phyloP scores from a whole-genome alignment of 2,797 vertebrate species.

The Crossoptilon crossoptilon region DNA sequence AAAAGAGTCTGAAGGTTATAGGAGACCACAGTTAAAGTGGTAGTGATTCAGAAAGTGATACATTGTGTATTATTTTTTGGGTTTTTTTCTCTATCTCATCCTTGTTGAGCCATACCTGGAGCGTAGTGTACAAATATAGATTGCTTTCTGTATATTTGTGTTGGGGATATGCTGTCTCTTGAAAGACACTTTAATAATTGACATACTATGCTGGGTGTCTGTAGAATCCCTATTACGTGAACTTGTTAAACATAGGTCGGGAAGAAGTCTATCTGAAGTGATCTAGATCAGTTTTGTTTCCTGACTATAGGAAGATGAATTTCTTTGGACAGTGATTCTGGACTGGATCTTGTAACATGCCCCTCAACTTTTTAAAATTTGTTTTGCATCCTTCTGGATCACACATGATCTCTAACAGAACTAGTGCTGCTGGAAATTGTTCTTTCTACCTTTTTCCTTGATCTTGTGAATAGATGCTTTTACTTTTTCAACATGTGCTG shows the following conservation, averaged over 20 bases:
- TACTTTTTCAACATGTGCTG: neutral
- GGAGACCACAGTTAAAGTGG: neutral
- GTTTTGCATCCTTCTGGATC: neutral
- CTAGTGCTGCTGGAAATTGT: neutral
- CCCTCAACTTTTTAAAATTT: rapidly evolving
- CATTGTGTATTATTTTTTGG: neutral
- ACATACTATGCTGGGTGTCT: neutral
- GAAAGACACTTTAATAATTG: neutral
- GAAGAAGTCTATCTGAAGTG: neutral
- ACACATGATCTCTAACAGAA: neutral
- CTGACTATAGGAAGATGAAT: neutral
- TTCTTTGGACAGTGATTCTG: neutral
- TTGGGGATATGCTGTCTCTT: neutral
- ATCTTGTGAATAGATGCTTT: rapidly evolving
- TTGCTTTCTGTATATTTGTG: neutral
- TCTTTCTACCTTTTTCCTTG: neutral
- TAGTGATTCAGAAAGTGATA: neutral
- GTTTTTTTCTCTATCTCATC: neutral
- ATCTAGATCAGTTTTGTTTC: neutral
- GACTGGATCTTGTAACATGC: neutral
- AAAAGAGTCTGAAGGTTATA: neutral
- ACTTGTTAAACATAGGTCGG: neutral
- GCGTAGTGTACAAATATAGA: neutral
- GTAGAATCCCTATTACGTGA: neutral
- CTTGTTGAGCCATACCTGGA: neutral